Percentiles rank a stretch among this genome's conserved stretches.
Conservation (phyloP, 2,113 vertebrate genomes). For the Oenanthe oenanthe region DNA sequence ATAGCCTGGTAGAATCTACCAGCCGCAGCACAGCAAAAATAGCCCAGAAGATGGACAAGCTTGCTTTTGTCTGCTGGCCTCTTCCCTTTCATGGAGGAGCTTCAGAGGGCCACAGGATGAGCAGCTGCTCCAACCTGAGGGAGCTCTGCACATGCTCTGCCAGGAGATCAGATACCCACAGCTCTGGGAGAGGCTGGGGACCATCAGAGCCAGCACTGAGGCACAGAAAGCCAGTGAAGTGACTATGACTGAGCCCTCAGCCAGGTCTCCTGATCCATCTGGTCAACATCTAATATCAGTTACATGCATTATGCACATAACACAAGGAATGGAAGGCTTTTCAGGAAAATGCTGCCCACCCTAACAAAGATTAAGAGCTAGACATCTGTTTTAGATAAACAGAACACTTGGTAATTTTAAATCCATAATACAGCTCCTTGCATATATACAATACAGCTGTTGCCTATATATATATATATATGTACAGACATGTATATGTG, state of each 20-base stretch:
- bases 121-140: background rate
- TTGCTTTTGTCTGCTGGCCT: background rate
- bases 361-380: background rate
- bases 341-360: background rate
- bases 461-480: background rate
- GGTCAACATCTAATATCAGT: background rate
- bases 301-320: rapidly evolving
- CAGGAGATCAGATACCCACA: background rate
- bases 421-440: background rate
- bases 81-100: background rate
- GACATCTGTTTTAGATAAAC: background rate
- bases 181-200: background rate
- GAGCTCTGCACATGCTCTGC: background rate
- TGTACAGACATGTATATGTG: background rate
- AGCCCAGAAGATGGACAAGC: background rate
- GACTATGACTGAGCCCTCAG: background rate
- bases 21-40: background rate
- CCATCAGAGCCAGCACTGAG: background rate
- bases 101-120: background rate
- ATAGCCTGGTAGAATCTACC: background rate
- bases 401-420: background rate
- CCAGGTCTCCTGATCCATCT: background rate
- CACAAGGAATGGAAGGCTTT: background rate
- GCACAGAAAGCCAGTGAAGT: background rate
- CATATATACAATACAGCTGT: background rate